A percentile compares a stretch with the other conserved stretches of the same genome.
These are phyloP conservation scores for Gadus macrocephalus DNA, from an alignment of 2,113 vertebrate species.

Conservation along the genomic window DNA sequence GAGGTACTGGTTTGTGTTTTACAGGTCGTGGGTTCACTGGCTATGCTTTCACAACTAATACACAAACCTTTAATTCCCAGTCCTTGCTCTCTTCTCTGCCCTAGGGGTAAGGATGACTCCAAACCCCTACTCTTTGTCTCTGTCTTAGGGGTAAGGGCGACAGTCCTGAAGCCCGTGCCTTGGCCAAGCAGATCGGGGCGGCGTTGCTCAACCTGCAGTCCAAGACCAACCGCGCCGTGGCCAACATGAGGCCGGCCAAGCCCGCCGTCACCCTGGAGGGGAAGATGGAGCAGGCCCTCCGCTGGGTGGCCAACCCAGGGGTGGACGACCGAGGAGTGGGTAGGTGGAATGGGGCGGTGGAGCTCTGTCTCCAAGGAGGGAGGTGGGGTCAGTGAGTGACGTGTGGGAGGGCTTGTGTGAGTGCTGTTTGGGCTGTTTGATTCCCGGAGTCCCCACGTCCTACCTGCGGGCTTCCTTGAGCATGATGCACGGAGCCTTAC, in stretches of 20 bases:
- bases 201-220: conserved; percentile 91
- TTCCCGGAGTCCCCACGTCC: conserved; percentile 1
- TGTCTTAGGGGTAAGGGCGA: conserved; percentile 88
- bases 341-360: conserved; percentile 60
- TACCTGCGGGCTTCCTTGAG: conserved; percentile 9
- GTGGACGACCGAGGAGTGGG: conserved; percentile 93
- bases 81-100: too few species aligned
- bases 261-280: conserved; percentile 93
- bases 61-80: too few species aligned
- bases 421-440: conserved; percentile 2
- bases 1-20: too few species aligned
- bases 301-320: conserved; percentile 94
- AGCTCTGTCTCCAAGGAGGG: not conserved
- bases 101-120: too few species aligned
- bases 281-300: conserved; percentile 95
- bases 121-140: too few species aligned
- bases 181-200: conserved; percentile 92
- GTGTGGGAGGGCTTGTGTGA: too few species aligned
- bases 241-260: conserved; percentile 91
- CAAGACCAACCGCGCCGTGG: conserved; percentile 93
- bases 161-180: conserved; percentile 87
- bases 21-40: too few species aligned
- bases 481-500: conserved; percentile 1
- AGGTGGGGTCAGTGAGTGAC: too few species aligned
- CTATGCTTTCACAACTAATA: too few species aligned